Evolutionary conservation across 1,140 invertebrate genomes (phyloP), one percentile per base, ranked within the genome.

Genomic region (Triops longicaudatus): DNA sequence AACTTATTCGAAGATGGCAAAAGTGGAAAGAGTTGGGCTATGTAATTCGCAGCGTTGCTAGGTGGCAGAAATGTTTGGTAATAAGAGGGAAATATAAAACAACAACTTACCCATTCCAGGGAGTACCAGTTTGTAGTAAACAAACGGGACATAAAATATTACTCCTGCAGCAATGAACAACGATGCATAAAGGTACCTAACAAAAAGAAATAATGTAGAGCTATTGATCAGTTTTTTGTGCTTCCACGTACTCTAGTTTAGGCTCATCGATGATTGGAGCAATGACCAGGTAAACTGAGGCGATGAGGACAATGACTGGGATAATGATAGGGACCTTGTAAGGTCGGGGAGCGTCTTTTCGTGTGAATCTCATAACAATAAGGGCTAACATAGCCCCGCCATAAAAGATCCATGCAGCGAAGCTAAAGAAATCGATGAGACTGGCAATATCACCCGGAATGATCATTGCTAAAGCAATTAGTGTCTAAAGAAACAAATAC

Each of bases 331-430:
- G 94, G 83, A 97, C 94, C 88, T 93, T 94, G 82, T 94, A 95
- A 31, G 93, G 93, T 84, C 93, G 86, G 41, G 92, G 92, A 85
- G 92, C 91, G 84, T 96, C 91, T 76, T 93, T 93, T 85, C 92
- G 92, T 76, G 92, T 96, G 81, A 88, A 90, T 82, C 95, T 86
- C 90, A 97, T 93, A 14, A 96, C 91, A 80, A 98, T 89, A 12
- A 98, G 85, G 5, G 94, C 92, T 44, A 94, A 81, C 91, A 96
- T 96, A 5, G 93, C 89, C 78, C 93, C 91, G 27, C 94, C 95
- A 83, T 97, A 97, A 86, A 97, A 97, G 81, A 97, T 93, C 95
- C 95, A 97, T 1, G 94, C 93, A 50, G 93, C 94, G 84, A 97
- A 97, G 81, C 93, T 95, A 87, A 98, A 97, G 87, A 97, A 96